Percentiles rank a stretch among this genome's conserved stretches.
These are phyloP conservation scores for Hyla sarda DNA, from an alignment of 2,113 vertebrate genomes.

Conservation along the genomic window DNA sequence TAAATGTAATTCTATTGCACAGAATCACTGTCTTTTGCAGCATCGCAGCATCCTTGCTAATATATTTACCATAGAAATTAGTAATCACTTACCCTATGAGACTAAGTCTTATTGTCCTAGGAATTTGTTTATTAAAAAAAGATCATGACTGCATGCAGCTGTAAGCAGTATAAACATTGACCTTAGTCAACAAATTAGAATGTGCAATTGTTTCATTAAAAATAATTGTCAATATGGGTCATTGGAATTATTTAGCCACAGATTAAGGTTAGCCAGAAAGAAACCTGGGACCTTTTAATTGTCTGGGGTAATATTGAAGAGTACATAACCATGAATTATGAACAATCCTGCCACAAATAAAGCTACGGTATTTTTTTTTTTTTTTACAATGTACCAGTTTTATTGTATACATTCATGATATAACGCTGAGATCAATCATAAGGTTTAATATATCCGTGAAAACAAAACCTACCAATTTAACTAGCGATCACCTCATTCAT, in stretches of 20 bases:
- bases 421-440: background rate
- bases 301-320: background rate
- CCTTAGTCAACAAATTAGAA: background rate
- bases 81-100: background rate
- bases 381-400: background rate
- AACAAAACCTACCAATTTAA: slow-evolving; percentile 14
- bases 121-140: background rate
- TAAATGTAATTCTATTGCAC: background rate
- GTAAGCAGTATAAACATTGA: background rate
- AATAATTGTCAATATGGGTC: too few relatives aligned
- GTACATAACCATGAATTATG: background rate
- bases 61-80: background rate
- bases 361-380: background rate
- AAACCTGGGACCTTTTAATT: background rate
- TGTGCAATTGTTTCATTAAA: background rate
- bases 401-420: background rate
- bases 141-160: background rate
- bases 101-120: background rate
- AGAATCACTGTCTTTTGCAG: background rate
- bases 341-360: background rate
- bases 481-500: background rate
- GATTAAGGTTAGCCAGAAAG: background rate
- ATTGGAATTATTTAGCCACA: background rate
- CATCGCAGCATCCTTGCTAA: background rate
- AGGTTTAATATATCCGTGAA: background rate